Base-by-base conservation (phyloP, 2,888 invertebrate species). In the Athrips mouffetella region DNA sequence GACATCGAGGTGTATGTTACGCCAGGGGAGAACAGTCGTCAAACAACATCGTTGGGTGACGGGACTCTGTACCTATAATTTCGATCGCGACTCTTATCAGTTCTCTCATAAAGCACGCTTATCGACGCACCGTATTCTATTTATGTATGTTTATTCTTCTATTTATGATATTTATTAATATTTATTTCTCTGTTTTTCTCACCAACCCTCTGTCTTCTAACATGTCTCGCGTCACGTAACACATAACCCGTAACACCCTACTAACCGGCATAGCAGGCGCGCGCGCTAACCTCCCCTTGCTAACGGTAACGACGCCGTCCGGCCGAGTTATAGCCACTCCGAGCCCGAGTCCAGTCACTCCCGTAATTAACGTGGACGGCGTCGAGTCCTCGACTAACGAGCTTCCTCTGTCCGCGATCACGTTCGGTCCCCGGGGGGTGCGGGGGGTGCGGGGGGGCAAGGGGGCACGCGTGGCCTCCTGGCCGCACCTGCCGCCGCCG, bases 381-480 rank as follows among this genome's bases (percentile, higher is more conserved):
- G 79, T 85, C 58, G 90, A 90, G 70, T 91, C 91, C 46, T 90
- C 92, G n/a, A 92, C 92, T 54, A 92, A 92, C 81, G 92, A 92
- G 78, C 78, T 92, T 63, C 92, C 92, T 49, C 76, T 92, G 62
- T 92, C 92, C 51, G 90, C 90, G 57, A 85, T 90, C 67, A 86
- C 89, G 68, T 90, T 90, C 68, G 70, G 72, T 49, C 48, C 52
- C 53, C 51, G 55, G 56, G 74, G 71, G 15, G 52, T 52, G 74
- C 67, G 53, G 77, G 72, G 25, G 65, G 52, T 49, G 53, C 52
- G 59, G 56, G 52, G 55, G 57, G 55, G 49, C 45, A 72, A 71
- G 18, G 16, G 74, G 74, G 54, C 53, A 59, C 58, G 59, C 54
- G 58, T 55, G 60, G 54, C 52, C 46, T 51, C 50, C 39, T 54